Base-by-base conservation (phyloP, 2,888 invertebrate genomes). In the Drosophila mercatorum region DNA sequence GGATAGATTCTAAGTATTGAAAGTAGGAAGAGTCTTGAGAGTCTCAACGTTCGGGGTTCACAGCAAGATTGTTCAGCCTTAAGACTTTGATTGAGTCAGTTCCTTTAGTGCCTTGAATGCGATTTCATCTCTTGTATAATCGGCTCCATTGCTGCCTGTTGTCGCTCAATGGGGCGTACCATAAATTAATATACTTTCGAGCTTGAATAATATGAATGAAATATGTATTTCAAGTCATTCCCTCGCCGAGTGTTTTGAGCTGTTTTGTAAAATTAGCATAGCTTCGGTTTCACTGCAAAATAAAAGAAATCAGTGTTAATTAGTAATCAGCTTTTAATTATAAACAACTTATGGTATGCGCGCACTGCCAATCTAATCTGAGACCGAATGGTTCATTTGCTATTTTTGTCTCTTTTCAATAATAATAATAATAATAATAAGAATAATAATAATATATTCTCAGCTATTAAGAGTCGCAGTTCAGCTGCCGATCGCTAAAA, bases 121-220 rank as follows among this genome's bases (percentile, higher is more conserved):
- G 12, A 41, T 31, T 59, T 66, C 57, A 66, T 46, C 52, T 53
- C 60, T 38, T 64, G 68, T 55, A 59, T 46, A 40, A 56, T 34
- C 51, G 36, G 59, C 70, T 72, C 78, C 80, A 81, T 80, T 75
- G 62, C 55, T 31, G 38, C 51, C 14, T 62, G 57, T 43, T 62
- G 52, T 38, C 68, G 53, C 31, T 51, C 46, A 22, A 62, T 22
- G 22, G 22, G 22, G 22, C 1, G 22, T 22, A 22, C 22, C 22
- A 22, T 22, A 22, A 22, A 22, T 65, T 43, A 38, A 67, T 38
- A 43, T 65, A 59, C 64, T 66, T 69, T 59, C 31, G 49, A 22
- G 51, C 46, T 47, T 61, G 44, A 38, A 56, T 46, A 49, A 63
- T 52, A 60, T 66, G 51, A 36, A 49, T 69, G 69, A 47, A 67